Percentiles rank a stretch among this genome's conserved stretches.
Conservation (phyloP, 2,888 invertebrate genomes). For the Pollenia amentaria region DNA sequence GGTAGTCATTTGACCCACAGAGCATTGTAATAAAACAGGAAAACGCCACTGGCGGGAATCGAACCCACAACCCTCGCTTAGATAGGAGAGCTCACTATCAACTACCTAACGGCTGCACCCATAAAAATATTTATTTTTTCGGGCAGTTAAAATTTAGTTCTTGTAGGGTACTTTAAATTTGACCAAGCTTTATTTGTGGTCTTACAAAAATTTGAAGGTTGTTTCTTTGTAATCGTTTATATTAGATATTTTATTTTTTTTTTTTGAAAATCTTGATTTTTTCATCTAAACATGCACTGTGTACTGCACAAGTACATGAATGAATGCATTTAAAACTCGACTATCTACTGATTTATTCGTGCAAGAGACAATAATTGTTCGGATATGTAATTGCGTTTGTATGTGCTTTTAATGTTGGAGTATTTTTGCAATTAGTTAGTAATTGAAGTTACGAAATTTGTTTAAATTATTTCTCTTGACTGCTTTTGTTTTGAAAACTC, state of each 20-base stretch:
- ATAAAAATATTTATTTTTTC: too few relatives aligned
- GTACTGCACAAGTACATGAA: neutral
- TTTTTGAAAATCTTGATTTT: constrained; percentile 21
- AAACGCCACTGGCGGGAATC: too few relatives aligned
- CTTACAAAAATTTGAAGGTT: constrained; percentile 2
- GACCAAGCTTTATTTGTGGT: neutral
- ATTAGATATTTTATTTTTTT: neutral
- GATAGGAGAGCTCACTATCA: too few relatives aligned
- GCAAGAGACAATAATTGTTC: neutral
- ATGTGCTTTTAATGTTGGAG: neutral
- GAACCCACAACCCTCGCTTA: too few relatives aligned
- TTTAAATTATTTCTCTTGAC: neutral
- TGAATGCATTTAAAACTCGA: neutral
- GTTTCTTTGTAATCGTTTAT: neutral
- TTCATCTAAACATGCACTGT: neutral
- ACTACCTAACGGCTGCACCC: too few relatives aligned
- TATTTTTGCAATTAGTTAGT: constrained; percentile 32
- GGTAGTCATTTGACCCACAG: too few relatives aligned
- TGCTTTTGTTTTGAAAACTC: constrained; percentile 40
- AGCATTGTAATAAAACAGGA: too few relatives aligned
- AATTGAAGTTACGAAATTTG: constrained; percentile 33
- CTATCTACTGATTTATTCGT: neutral
- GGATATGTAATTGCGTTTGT: neutral
- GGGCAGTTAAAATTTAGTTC: too few relatives aligned
- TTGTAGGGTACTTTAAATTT: neutral